phyloP scores from a whole-genome alignment of 2,888 invertebrate species.

The Plebejus anna region DNA sequence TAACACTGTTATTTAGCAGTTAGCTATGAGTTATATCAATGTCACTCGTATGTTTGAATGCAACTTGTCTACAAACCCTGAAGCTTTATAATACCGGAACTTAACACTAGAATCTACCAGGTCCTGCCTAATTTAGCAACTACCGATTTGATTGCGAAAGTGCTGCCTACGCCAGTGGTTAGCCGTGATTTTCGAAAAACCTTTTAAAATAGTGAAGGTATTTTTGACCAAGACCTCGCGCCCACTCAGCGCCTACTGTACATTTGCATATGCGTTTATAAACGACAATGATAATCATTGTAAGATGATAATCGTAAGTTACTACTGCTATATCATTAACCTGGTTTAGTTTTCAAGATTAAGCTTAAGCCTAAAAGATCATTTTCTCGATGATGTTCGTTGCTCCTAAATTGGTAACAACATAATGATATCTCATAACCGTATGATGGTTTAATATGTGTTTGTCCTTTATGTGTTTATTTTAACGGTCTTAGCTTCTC shows the following conservation, averaged over 20 bases:
- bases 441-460: too few relatives aligned
- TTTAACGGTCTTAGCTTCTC: too few relatives aligned
- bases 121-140: neutral
- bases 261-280: neutral
- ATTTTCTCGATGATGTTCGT: neutral
- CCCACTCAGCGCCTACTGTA: neutral
- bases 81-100: neutral
- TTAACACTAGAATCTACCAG: neutral
- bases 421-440: neutral
- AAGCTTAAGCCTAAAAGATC: neutral
- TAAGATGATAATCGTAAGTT: neutral
- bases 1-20: neutral
- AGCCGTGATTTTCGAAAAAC: slow-evolving; percentile 26
- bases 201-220: slow-evolving; percentile 24
- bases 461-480: too few relatives aligned
- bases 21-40: neutral
- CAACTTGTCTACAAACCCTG: neutral
- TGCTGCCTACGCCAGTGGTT: slow-evolving; percentile 2
- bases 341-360: neutral
- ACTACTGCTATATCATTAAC: neutral
- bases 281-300: slow-evolving; percentile 3
- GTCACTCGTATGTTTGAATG: neutral
- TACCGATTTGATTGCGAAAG: slow-evolving; percentile 9
- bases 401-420: neutral
- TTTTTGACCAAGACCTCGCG: slow-evolving; percentile 22